Conservation (phyloP, 1,140 invertebrate genomes). For the Brachionus asplanchnoidis region DNA sequence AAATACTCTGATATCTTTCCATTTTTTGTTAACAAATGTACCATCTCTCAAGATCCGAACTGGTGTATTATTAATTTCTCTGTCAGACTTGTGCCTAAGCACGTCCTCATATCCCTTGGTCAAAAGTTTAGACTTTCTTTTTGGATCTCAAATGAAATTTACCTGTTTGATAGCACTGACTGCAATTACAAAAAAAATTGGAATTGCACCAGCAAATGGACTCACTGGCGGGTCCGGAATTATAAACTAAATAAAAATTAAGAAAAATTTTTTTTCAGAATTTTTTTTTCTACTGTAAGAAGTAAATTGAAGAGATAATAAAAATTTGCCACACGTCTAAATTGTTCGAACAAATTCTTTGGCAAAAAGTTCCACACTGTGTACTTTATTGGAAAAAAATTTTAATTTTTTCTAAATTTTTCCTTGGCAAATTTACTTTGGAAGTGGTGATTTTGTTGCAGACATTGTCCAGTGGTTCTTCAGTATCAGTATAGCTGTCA, state of each 20-base stretch:
- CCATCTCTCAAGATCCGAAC: constrained; percentile 29
- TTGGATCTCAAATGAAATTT: not conserved
- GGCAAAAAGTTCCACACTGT: constrained; percentile 73
- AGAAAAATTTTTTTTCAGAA: not conserved
- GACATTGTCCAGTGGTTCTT: not conserved
- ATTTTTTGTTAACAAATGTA: not conserved
- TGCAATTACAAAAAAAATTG: constrained; percentile 70
- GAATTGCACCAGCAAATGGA: constrained; percentile 69
- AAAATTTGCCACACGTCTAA: constrained; percentile 75
- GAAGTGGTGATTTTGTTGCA: not conserved
- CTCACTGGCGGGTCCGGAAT: constrained; percentile 12
- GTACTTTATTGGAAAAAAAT: constrained; percentile 76
- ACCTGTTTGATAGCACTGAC: constrained; percentile 65
- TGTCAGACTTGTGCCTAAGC: constrained; percentile 68
- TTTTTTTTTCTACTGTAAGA: constrained; percentile 62
- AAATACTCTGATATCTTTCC: constrained; percentile 26
- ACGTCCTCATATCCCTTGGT: constrained; percentile 69
- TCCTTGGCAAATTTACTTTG: not conserved
- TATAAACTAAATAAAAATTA: constrained; percentile 1
- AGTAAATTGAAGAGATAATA: constrained; percentile 72
- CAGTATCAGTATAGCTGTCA: not conserved
- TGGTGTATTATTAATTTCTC: constrained; percentile 63
- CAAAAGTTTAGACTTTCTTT: too few relatives aligned
- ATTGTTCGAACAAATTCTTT: constrained; percentile 78
- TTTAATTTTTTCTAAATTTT: not conserved